Percentiles rank a stretch among this genome's conserved stretches.
These are phyloP conservation scores for Rissa tridactyla DNA, from an alignment of 2,113 vertebrate genomes.

Conservation along the genomic window DNA sequence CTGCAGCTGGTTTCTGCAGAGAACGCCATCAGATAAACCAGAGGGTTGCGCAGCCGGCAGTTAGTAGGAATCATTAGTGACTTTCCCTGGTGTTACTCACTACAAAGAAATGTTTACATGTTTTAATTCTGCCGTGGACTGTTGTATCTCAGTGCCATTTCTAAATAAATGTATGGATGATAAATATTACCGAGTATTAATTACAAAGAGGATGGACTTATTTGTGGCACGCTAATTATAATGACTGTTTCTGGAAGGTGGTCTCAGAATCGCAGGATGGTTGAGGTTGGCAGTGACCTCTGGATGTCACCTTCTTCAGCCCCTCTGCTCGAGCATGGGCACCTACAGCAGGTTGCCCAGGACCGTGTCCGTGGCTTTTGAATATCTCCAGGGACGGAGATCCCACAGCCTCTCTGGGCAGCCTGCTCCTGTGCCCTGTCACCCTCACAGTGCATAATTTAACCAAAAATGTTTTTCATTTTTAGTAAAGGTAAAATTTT, in stretches of 20 bases:
- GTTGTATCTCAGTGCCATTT: neutral
- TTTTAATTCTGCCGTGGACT: neutral
- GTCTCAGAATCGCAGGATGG: neutral
- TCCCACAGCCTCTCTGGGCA: neutral
- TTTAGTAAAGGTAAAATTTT: neutral
- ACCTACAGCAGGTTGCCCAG: neutral
- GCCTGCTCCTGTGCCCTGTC: neutral
- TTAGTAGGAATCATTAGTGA: neutral
- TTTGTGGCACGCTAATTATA: neutral
- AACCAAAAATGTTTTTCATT: neutral
- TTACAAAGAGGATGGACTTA: neutral
- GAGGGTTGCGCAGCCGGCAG: neutral
- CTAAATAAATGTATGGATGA: neutral
- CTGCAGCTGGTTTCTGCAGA: conserved; percentile 6
- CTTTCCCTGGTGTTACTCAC: neutral
- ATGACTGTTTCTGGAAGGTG: neutral
- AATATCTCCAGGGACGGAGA: neutral
- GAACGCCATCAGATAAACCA: neutral
- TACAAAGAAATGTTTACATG: neutral
- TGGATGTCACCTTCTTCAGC: neutral
- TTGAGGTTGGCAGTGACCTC: neutral
- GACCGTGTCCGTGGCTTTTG: neutral
- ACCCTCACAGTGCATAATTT: neutral
- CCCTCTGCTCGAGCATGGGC: neutral
- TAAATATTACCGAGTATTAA: neutral